Percentiles rank a stretch among this genome's conserved stretches.
Evolutionary conservation across 2,797 vertebrate species (phyloP).

Genomic region (Diplodus sargus): DNA sequence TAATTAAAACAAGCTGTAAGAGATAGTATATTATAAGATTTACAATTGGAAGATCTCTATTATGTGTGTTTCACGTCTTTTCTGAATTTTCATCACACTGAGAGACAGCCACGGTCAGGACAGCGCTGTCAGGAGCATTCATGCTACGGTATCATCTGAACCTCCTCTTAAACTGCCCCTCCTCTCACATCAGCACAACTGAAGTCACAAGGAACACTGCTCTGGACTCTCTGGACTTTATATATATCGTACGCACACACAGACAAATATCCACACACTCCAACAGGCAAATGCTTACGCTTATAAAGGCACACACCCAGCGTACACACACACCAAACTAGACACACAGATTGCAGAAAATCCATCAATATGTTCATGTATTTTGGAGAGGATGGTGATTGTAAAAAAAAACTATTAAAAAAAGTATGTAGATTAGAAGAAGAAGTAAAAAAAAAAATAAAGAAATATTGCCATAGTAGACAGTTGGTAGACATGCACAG

Average conservation of each 20-base stretch:
- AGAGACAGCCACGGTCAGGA: conserved; percentile 70
- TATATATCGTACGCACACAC: conserved; percentile 37
- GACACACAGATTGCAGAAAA: conserved; percentile 75
- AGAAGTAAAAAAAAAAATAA: conserved; percentile 54
- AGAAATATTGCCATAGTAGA: conserved; percentile 83
- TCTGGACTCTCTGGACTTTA: conserved; percentile 40
- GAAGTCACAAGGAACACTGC: conserved; percentile 51
- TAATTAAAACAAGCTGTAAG: conserved; percentile 30
- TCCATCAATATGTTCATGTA: conserved; percentile 78
- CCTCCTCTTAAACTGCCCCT: conserved; percentile 59
- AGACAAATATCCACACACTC: conserved; percentile 42
- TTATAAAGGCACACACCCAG: conserved; percentile 46
- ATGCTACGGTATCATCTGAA: conserved; percentile 50
- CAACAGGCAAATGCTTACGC: conserved; percentile 57
- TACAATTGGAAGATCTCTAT: conserved; percentile 61
- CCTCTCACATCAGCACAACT: conserved; percentile 67
- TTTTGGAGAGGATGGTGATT: conserved; percentile 78
- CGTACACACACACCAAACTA: conserved; percentile 34
- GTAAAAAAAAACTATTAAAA: conserved; percentile 57
- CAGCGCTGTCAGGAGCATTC: conserved; percentile 59
- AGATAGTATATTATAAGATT: conserved; percentile 38
- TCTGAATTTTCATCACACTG: conserved; percentile 51
- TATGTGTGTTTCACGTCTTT: conserved; percentile 59
- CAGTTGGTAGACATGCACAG: conserved; percentile 90
- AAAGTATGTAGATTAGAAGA: conserved; percentile 80